Base-by-base conservation (phyloP, 1,140 invertebrate species). In the Drosophila suzukii region DNA sequence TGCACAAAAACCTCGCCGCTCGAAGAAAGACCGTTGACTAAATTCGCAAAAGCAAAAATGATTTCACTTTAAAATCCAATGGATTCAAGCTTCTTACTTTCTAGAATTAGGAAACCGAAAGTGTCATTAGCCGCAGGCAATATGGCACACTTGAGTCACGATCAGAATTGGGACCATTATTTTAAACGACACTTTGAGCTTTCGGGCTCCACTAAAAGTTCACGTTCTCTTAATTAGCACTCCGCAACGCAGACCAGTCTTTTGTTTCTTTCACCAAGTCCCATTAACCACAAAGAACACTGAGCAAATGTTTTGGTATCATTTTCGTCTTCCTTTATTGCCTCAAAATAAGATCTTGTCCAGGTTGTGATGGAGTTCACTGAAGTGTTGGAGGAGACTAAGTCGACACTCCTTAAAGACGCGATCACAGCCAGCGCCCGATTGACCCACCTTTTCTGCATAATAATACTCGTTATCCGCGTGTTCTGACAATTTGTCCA, bases 381-480 rank as follows among this genome's bases (percentile, higher is more conserved):
- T 86, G 30, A 88, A 88, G 20, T 88, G 84, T 50, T 88, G 80
- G n/a, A 89, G 47, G 43, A 88, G 57, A 65, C 84, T 88, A 10
- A 59, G 67, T 2, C 93, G 90, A 83, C 96, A 96, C 73, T 96
- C 95, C 6, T 94, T 93, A 81, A 95, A 95, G 34, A 95, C 85
- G 2, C 86, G 80, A 63, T 93, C 93, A 73, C 95, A 96, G 71
- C 93, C 93, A 3, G 92, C 93, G 2, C 92, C 93, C 1, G 92
- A 91, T 43, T 93, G 92, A 0, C 95, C 95, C 12, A 96, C 85
- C 68, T 93, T 91, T 91, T 96, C 95, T 0, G 96, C 95, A 13
- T 94, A 94, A 57, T 94, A 94, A 90, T 96, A 96, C 72, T 96
- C 95, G 73, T 95, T 95, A 89, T 96, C 94, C 1, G 93, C 92